phyloP scores from a whole-genome alignment of 1,140 invertebrate species.

The Phthorimaea operculella region DNA sequence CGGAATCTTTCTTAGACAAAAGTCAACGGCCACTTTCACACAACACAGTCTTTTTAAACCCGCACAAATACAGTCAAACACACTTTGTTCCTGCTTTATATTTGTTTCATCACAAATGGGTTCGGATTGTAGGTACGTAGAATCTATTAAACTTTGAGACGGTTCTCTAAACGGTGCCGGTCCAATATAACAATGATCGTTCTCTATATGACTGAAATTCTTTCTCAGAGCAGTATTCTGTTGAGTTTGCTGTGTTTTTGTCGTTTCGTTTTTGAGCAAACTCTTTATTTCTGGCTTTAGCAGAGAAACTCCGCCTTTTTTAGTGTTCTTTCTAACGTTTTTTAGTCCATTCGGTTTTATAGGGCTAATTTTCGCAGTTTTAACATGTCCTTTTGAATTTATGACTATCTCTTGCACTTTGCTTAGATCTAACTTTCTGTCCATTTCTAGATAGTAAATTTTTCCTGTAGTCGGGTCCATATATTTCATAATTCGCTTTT shows the following conservation, averaged over 20 bases:
- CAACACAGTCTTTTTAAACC: constrained; percentile 26
- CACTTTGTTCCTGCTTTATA: constrained; percentile 20
- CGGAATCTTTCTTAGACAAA: constrained; percentile 49
- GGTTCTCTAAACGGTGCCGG: constrained; percentile 6
- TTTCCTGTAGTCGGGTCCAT: constrained; percentile 53
- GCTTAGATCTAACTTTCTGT: constrained; percentile 42
- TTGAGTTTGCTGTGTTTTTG: constrained; percentile 4
- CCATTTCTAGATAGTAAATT: constrained; percentile 60
- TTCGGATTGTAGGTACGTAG: background rate
- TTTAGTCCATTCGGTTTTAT: constrained; percentile 43
- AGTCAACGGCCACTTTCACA: constrained; percentile 40
- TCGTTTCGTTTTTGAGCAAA: constrained; percentile 20
- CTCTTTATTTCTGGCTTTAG: constrained; percentile 41
- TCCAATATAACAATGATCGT: constrained; percentile 52
- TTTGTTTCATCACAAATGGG: background rate
- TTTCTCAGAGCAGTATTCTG: background rate
- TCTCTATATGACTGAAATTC: constrained; percentile 42
- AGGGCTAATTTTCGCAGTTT: constrained; percentile 45
- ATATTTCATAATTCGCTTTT: constrained; percentile 57
- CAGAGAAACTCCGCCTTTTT: constrained; percentile 31
- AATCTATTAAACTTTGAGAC: constrained; percentile 7
- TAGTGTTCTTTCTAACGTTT: constrained; percentile 23
- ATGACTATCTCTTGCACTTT: constrained; percentile 56
- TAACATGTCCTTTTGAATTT: constrained; percentile 27
- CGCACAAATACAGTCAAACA: constrained; percentile 27